Conservation (phyloP, 1,140 invertebrate species). For the Phymastichus coffea region DNA sequence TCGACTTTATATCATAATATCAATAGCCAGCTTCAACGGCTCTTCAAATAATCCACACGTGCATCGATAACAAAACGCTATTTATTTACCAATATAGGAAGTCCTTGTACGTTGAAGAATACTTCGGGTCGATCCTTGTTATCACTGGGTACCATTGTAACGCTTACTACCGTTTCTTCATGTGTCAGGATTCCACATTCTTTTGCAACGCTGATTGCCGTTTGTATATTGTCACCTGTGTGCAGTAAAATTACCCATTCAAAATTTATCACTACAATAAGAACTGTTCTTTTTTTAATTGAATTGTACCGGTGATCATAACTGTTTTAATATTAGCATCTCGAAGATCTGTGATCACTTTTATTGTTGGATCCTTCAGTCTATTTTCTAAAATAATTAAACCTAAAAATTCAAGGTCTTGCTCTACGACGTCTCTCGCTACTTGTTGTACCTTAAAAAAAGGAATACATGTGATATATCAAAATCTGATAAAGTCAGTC, state of each 20-base stretch:
- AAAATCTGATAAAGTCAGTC: not conserved
- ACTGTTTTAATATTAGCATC: conserved; percentile 84
- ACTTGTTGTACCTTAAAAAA: conserved; percentile 63
- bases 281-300: no score
- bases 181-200: conserved; percentile 88
- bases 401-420: conserved; percentile 82
- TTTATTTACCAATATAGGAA: conserved; percentile 25
- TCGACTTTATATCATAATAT: no score
- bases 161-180: conserved; percentile 70
- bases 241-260: no score
- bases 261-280: no score
- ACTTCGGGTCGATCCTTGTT: conserved; percentile 40
- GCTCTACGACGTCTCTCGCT: conserved; percentile 74
- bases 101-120: conserved; percentile 44
- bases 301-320: conserved; percentile 90
- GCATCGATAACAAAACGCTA: no score
- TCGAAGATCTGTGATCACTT: conserved; percentile 76
- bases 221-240: conserved; percentile 94
- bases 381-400: conserved; percentile 91
- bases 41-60: no score
- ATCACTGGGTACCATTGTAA: conserved; percentile 53
- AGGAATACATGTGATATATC: not conserved
- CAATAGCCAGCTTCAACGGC: no score
- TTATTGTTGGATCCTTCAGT: conserved; percentile 80
- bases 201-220: conserved; percentile 91